These are phyloP conservation scores for Sylvilagus floridanus DNA, from an alignment of 2,797 vertebrate species.

Conservation along the genomic window DNA sequence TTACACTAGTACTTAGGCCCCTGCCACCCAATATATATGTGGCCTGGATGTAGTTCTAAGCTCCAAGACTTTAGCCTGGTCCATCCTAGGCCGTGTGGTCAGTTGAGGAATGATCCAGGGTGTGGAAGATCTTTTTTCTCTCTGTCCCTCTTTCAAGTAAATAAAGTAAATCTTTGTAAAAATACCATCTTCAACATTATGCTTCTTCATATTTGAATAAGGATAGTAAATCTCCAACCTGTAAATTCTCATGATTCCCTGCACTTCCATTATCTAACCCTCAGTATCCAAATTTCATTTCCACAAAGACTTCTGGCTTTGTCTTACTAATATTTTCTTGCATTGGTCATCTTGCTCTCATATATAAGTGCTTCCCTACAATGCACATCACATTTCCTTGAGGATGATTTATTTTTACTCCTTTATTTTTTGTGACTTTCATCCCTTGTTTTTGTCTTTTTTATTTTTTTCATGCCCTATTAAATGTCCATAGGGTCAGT, in stretches of 20 bases:
- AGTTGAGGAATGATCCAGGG: too few relatives aligned
- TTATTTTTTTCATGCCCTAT: background rate
- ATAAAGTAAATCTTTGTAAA: too few relatives aligned
- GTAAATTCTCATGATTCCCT: background rate
- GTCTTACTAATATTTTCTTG: background rate
- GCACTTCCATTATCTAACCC: background rate
- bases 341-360: rapidly evolving
- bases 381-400: background rate
- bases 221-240: background rate
- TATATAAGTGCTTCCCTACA: background rate
- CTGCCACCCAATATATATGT: too few relatives aligned
- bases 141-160: too few relatives aligned
- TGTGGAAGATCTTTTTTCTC: too few relatives aligned
- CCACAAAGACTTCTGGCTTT: background rate
- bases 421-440: background rate
- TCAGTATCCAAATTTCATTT: background rate
- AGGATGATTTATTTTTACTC: background rate
- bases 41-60: too few relatives aligned
- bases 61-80: too few relatives aligned
- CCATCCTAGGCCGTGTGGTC: too few relatives aligned
- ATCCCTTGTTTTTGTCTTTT: background rate
- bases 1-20: too few relatives aligned
- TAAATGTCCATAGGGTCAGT: background rate
- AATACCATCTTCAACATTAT: background rate
- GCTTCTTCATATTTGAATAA: background rate